Conservation (phyloP, 2,797 vertebrate genomes). For the Ptychobarbus kaznakovi region DNA sequence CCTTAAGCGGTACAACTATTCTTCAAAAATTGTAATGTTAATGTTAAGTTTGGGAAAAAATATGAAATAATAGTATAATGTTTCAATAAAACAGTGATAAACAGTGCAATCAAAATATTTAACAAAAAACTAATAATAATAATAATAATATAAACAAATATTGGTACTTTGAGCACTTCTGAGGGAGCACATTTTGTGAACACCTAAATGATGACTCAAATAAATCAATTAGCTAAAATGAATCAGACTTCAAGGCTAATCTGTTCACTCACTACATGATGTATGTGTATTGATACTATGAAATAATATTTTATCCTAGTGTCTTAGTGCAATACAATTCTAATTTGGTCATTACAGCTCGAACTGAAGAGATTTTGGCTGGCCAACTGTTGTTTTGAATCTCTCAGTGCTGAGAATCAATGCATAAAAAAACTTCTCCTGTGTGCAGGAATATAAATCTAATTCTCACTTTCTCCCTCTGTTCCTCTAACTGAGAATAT, state of each 20-base stretch:
- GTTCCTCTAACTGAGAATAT: conserved; percentile 50
- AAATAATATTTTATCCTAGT: background rate
- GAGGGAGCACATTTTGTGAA: background rate
- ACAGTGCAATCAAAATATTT: background rate
- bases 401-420: conserved; percentile 28
- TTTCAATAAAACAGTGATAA: background rate
- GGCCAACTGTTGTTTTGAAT: conserved; percentile 37
- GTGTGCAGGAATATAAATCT: conserved; percentile 42
- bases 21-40: background rate
- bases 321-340: background rate
- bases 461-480: conserved; percentile 44
- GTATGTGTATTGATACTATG: background rate
- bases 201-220: background rate
- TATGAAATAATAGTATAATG: background rate
- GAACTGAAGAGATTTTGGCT: background rate
- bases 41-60: background rate
- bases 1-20: background rate
- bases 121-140: background rate
- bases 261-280: background rate
- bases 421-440: conserved; percentile 7
- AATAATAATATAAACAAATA: too few species aligned
- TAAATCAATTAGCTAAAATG: background rate
- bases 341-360: conserved; percentile 25
- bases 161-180: background rate
- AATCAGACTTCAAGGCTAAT: background rate